Percentiles rank a stretch among this genome's conserved stretches.
Conservation (phyloP, 2,797 vertebrate genomes). For the Xenopus petersii region DNA sequence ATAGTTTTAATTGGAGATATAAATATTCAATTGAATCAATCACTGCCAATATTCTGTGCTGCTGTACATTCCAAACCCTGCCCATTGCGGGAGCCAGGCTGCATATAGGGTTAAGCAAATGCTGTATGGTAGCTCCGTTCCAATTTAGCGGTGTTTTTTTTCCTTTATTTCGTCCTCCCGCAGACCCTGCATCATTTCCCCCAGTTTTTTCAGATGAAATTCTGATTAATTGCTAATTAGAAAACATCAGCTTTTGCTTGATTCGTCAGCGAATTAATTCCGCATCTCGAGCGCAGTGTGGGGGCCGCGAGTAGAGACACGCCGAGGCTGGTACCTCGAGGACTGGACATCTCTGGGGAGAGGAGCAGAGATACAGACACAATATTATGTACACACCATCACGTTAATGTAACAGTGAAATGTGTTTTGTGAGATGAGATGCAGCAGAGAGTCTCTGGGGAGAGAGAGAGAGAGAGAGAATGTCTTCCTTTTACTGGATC, state of each 20-base stretch:
- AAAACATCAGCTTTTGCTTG: conserved; percentile 2
- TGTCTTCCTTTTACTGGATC: conserved; percentile 4
- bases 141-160: too few relatives aligned
- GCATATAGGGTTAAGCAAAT: too few relatives aligned
- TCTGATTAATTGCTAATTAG: conserved; percentile 31
- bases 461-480: background rate
- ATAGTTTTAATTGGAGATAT: too few relatives aligned
- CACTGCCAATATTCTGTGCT: too few relatives aligned
- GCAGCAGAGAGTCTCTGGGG: conserved; percentile 38
- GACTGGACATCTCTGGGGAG: conserved; percentile 8
- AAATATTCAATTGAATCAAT: too few relatives aligned
- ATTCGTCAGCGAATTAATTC: conserved; percentile 8
- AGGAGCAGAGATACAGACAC: conserved; percentile 20
- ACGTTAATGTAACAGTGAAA: conserved; percentile 44
- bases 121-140: too few relatives aligned
- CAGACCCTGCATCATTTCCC: background rate
- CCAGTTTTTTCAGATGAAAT: background rate
- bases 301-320: background rate
- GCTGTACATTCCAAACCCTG: too few relatives aligned
- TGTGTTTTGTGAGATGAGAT: conserved; percentile 44
- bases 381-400: conserved; percentile 37
- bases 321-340: conserved; percentile 1
- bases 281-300: background rate
- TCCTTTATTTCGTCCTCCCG: background rate
- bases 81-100: too few relatives aligned